phyloP scores from a whole-genome alignment of 2,888 invertebrate genomes.

The Sinohyriopsis cumingii region DNA sequence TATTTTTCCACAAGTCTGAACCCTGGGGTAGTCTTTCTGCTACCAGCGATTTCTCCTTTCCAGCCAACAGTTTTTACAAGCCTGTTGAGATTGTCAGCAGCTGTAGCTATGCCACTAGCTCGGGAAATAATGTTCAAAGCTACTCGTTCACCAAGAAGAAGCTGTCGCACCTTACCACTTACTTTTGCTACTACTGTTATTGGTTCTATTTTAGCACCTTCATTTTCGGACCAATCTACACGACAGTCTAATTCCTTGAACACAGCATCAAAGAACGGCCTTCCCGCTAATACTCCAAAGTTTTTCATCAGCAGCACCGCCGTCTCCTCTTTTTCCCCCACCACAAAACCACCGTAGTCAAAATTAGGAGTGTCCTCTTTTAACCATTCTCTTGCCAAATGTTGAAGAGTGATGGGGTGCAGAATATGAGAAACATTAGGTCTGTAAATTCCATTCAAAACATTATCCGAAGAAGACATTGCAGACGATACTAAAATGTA shows the following conservation, averaged over 20 bases:
- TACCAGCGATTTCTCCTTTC: conserved; percentile 72
- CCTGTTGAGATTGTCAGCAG: conserved; percentile 51
- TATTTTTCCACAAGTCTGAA: conserved; percentile 74
- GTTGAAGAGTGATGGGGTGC: conserved; percentile 65
- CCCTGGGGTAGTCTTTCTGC: conserved; percentile 73
- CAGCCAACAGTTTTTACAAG: conserved; percentile 57
- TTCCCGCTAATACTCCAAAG: conserved; percentile 70
- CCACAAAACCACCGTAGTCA: conserved; percentile 70
- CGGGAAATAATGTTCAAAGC: conserved; percentile 71
- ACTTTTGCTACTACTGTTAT: conserved; percentile 65
- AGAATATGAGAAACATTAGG: conserved; percentile 55
- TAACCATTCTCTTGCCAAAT: conserved; percentile 65
- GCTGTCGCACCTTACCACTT: conserved; percentile 65
- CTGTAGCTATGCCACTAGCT: conserved; percentile 72
- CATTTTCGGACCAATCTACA: conserved; percentile 65
- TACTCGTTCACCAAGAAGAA: conserved; percentile 72
- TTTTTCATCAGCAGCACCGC: conserved; percentile 65
- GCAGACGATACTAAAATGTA: not conserved
- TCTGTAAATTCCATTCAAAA: conserved; percentile 40
- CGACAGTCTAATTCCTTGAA: conserved; percentile 69
- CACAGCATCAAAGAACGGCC: conserved; percentile 72
- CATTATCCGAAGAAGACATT: conserved; percentile 20
- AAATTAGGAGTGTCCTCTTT: conserved; percentile 69
- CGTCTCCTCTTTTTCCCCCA: conserved; percentile 65
- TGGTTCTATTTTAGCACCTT: conserved; percentile 63